Evolutionary conservation across 1,140 invertebrate species (phyloP), one percentile per base, ranked within the genome.

Genomic region (Anoplolepis gracilipes): DNA sequence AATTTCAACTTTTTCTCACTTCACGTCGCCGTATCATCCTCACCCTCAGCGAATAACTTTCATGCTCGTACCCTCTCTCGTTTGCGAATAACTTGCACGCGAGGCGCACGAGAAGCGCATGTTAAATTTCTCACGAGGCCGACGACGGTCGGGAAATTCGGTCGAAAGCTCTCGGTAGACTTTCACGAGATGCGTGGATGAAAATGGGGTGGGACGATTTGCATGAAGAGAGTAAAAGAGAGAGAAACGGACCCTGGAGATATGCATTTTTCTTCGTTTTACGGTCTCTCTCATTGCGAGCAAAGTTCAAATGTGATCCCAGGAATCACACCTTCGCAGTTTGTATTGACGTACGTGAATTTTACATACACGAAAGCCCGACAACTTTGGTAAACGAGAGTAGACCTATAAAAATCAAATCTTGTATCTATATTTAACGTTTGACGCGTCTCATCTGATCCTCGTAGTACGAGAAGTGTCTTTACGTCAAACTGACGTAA

Each of bases 121-220:
- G 78, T 73, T 82, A 53, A 82, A 82, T 82, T 82, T 82, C 78
- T 82, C 78, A 72, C 78, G 78, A 72, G 78, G 53, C 53, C 49
- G 33, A 36, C 6, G 33, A 36, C 57, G 65, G 19, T 25, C 49
- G 78, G 25, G 4, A 82, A 82, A 61, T 82, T 82, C 53, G 55
- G 67, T 46, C 49, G 65, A 42, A 59, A 16, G 13, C 36, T 61
- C 53, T 39, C 67, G 53, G 33, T 42, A 82, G 78, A 73, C 78
- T 73, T 81, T 82, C 67, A 36, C 53, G 53, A 61, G 53, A 61
- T 73, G 67, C 78, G 53, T 46, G 67, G 33, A 3, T 72, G 67
- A 82, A 82, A 82, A 53, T 36, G 36, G 39, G 19, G 6, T 36
- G 78, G 36, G 46, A 19, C 67, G 67, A 82, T 73, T 25, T 61